Conservation (phyloP, 2,888 invertebrate species). For the Limulus polyphemus region DNA sequence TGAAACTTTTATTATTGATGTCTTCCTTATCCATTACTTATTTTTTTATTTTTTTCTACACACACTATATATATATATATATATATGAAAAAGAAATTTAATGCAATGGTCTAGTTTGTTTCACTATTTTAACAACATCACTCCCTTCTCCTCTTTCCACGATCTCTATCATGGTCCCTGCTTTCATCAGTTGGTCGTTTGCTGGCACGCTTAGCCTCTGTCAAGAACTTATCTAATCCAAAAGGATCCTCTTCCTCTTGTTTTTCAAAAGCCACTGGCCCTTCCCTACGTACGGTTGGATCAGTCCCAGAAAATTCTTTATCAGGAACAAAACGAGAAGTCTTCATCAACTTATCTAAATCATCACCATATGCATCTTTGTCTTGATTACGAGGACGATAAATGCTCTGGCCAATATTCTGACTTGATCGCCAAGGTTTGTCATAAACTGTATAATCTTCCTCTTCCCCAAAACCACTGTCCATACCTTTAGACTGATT, state of each 20-base stretch:
- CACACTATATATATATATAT: too few species aligned
- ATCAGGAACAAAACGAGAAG: conserved; percentile 88
- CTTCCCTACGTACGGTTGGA: conserved; percentile 55
- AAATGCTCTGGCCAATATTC: conserved; percentile 73
- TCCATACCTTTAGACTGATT: conserved; percentile 83
- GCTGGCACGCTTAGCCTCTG: conserved; percentile 80
- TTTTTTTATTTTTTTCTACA: too few species aligned
- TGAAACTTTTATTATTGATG: too few species aligned
- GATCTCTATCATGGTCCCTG: too few species aligned
- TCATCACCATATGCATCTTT: conserved; percentile 77
- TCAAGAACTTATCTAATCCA: conserved; percentile 95
- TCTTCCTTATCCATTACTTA: too few species aligned
- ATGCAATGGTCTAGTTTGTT: too few species aligned
- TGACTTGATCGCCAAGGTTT: conserved; percentile 92
- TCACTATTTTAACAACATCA: too few species aligned
- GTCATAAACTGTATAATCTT: conserved; percentile 94
- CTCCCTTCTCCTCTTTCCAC: too few species aligned
- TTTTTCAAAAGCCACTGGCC: conserved; percentile 87
- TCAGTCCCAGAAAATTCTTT: conserved; percentile 92
- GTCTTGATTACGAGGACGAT: conserved; percentile 77
- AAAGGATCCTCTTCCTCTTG: conserved; percentile 79
- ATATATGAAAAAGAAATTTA: too few species aligned
- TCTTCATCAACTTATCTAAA: conserved; percentile 73
- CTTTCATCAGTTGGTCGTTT: conserved; percentile 37
- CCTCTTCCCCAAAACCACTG: conserved; percentile 90